These are phyloP conservation scores for Phragmatobia fuliginosa DNA, from an alignment of 2,888 invertebrate genomes.

Conservation along the genomic window DNA sequence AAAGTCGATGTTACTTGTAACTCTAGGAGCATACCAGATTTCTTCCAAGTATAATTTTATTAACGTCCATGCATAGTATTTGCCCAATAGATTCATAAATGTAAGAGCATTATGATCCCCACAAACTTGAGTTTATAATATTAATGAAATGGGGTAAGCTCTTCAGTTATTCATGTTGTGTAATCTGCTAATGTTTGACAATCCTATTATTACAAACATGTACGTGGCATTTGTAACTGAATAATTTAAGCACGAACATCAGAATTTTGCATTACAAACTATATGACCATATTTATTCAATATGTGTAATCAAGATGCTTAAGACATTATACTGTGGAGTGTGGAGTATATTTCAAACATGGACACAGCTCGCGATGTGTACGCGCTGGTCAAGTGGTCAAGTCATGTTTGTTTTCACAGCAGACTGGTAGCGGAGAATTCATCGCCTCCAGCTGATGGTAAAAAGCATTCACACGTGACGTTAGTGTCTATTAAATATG, in stretches of 20 bases:
- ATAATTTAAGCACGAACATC: neutral
- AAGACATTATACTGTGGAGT: constrained; percentile 22
- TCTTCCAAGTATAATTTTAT: no score
- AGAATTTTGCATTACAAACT: neutral
- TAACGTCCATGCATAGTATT: no score
- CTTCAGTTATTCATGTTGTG: neutral
- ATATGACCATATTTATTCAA: constrained; percentile 2
- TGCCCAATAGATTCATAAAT: no score
- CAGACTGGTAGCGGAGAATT: constrained; percentile 49
- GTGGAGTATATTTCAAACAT: constrained; percentile 27
- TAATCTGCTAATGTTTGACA: neutral
- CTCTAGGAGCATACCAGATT: no score
- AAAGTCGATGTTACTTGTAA: no score
- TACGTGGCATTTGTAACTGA: neutral
- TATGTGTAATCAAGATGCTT: constrained; percentile 2
- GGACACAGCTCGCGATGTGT: constrained; percentile 25
- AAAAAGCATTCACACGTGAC: constrained; percentile 29
- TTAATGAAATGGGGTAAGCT: neutral
- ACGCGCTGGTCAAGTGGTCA: constrained; percentile 48
- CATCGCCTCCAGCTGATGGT: constrained; percentile 28
- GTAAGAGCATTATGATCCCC: no score
- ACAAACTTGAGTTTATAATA: no score
- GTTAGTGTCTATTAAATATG: constrained; percentile 1
- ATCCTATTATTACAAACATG: neutral
- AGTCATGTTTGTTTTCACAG: constrained; percentile 50